phyloP scores from a whole-genome alignment of 2,888 invertebrate genomes.

The Agrochola litura region DNA sequence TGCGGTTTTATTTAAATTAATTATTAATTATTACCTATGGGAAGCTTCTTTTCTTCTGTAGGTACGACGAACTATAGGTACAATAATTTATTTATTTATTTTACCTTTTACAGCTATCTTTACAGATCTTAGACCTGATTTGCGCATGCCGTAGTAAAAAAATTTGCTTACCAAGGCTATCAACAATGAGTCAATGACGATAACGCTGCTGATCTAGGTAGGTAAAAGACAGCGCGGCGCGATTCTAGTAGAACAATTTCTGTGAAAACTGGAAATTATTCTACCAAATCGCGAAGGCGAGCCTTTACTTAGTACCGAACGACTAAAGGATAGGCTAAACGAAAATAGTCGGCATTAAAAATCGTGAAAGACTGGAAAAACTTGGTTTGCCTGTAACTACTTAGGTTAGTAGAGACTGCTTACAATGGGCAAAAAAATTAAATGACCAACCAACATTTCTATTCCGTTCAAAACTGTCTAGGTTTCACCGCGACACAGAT shows the following conservation, averaged over 20 bases:
- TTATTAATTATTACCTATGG: background rate
- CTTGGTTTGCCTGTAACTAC: background rate
- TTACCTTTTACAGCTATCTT: no score
- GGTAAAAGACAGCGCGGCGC: no score
- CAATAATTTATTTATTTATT: no score
- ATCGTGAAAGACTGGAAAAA: background rate
- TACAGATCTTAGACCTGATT: no score
- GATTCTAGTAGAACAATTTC: no score
- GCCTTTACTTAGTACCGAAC: no score
- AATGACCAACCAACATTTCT: background rate
- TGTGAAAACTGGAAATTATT: no score
- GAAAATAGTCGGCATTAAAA: background rate
- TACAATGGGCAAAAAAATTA: background rate
- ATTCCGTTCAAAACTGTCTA: background rate
- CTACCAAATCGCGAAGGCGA: no score
- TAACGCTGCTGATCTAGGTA: background rate
- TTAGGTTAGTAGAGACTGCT: background rate
- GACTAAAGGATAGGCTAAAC: background rate
- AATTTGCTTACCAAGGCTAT: background rate
- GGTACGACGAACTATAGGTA: background rate
- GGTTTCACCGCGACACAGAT: constrained; percentile 20
- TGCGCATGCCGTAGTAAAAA: background rate
- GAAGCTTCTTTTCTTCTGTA: background rate
- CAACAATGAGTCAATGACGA: background rate
- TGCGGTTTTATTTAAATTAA: background rate